Conservation (phyloP, 2,888 invertebrate genomes). For the Rhaphigaster nebulosa region DNA sequence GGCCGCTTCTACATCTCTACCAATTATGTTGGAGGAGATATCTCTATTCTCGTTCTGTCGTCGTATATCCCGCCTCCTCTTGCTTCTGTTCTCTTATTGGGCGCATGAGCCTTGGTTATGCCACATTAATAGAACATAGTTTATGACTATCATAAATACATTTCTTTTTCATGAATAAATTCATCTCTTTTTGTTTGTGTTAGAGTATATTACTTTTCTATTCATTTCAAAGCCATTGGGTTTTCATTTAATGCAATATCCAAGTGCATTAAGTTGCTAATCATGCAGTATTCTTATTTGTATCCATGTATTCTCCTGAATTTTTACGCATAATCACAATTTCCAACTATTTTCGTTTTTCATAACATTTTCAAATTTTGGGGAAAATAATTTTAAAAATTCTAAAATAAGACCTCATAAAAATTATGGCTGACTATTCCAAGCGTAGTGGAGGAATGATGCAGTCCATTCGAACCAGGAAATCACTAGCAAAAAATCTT, state of each 20-base stretch:
- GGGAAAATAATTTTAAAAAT: too few species aligned
- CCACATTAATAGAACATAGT: constrained; percentile 36
- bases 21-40: constrained; percentile 26
- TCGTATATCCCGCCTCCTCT: constrained; percentile 38
- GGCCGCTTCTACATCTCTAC: constrained; percentile 42
- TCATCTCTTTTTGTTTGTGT: neutral
- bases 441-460: too few species aligned
- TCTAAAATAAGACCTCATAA: too few species aligned
- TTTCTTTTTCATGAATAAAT: constrained; percentile 20
- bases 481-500: too few species aligned
- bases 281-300: too few species aligned
- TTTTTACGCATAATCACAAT: too few species aligned
- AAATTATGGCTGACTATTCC: too few species aligned
- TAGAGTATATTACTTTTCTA: neutral
- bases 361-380: too few species aligned
- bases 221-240: neutral
- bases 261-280: too few species aligned
- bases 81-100: constrained; percentile 37
- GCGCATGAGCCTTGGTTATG: constrained; percentile 5
- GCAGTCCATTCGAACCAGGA: too few species aligned
- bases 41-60: constrained; percentile 44
- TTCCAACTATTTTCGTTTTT: too few species aligned
- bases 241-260: neutral
- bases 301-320: too few species aligned
- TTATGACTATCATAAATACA: constrained; percentile 19